Evolutionary conservation across 1,140 invertebrate species (phyloP).

Genomic region (Halesus radiatus): DNA sequence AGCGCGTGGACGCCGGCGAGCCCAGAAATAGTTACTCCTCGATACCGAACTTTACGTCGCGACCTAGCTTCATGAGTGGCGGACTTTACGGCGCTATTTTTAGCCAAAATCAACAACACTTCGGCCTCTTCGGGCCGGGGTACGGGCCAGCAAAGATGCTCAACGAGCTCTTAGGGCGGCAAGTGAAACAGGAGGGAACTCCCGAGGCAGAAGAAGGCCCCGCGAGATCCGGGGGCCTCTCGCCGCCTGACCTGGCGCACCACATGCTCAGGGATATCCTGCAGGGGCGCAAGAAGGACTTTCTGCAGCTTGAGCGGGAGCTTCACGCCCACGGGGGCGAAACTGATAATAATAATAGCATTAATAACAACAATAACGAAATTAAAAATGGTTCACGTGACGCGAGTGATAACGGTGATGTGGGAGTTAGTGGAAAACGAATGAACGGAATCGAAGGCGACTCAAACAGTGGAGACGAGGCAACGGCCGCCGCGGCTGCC

Average conservation of each 20-base stretch:
- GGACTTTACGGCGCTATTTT: slow-evolving; percentile 87
- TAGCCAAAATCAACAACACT: slow-evolving; percentile 78
- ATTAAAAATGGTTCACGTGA: slow-evolving; percentile 53
- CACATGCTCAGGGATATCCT: slow-evolving; percentile 88
- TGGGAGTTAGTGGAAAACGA: slow-evolving; percentile 59
- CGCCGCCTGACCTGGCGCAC: slow-evolving; percentile 77
- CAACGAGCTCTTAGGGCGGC: slow-evolving; percentile 84
- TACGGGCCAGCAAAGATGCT: slow-evolving; percentile 88
- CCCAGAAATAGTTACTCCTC: slow-evolving; percentile 92
- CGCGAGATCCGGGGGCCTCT: slow-evolving; percentile 65
- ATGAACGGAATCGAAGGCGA: slow-evolving; percentile 67
- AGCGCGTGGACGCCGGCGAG: slow-evolving; percentile 94
- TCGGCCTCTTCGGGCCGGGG: slow-evolving; percentile 83
- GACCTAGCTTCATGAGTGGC: slow-evolving; percentile 85
- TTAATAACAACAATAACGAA: slow-evolving; percentile 68
- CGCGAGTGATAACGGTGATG: slow-evolving; percentile 61
- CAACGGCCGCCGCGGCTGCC: slow-evolving; percentile 72
- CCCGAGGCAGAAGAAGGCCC: slow-evolving; percentile 72
- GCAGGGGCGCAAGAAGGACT: slow-evolving; percentile 84
- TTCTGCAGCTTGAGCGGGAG: slow-evolving; percentile 76
- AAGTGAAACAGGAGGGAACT: slow-evolving; percentile 70
- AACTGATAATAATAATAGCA: slow-evolving; percentile 70
- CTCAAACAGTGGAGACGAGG: slow-evolving; percentile 74
- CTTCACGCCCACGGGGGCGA: slow-evolving; percentile 64
- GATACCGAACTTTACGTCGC: slow-evolving; percentile 88